These are phyloP conservation scores for Rhopilema esculentum DNA, from an alignment of 30 jellyfish, hydroid and myxozoan genomes.

Conservation along the genomic window DNA sequence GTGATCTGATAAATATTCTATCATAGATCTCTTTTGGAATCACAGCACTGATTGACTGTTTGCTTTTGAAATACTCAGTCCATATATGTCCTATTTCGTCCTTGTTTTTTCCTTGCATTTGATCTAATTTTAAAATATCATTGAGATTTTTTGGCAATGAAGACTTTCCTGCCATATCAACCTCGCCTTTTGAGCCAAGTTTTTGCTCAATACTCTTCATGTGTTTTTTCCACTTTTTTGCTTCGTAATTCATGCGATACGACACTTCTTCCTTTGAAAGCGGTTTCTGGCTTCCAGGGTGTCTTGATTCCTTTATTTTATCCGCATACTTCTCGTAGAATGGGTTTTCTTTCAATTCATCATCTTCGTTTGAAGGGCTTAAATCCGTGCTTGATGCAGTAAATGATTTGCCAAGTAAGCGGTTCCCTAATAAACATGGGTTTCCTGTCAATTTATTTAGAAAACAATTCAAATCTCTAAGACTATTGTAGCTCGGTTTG, in stretches of 20 bases:
- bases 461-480: neutral
- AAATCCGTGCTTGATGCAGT: slow-evolving; percentile 5
- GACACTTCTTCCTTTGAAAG: slow-evolving; percentile 24
- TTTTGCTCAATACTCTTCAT: slow-evolving; percentile 58
- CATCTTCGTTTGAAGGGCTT: slow-evolving; percentile 52
- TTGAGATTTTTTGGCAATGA: slow-evolving; percentile 58
- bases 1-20: slow-evolving; percentile 53
- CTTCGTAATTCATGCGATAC: slow-evolving; percentile 46
- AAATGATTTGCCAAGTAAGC: neutral
- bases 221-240: slow-evolving; percentile 50
- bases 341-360: slow-evolving; percentile 64
- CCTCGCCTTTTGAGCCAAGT: slow-evolving; percentile 12
- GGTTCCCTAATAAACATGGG: neutral
- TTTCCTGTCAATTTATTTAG: neutral
- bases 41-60: slow-evolving; percentile 78
- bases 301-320: slow-evolving; percentile 59
- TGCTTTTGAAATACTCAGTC: slow-evolving; percentile 77
- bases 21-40: slow-evolving; percentile 70
- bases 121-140: slow-evolving; percentile 66
- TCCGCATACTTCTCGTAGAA: slow-evolving; percentile 80
- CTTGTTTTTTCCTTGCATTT: slow-evolving; percentile 35
- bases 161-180: slow-evolving; percentile 42
- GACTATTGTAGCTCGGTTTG: neutral
- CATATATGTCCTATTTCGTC: slow-evolving; percentile 79
- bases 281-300: slow-evolving; percentile 21